Evolutionary conservation across 37 sponge, comb jelly and placozoan species (phyloP), one percentile per base, ranked within the genome.

Genomic region (Chondrilla cf. caribensis): DNA sequence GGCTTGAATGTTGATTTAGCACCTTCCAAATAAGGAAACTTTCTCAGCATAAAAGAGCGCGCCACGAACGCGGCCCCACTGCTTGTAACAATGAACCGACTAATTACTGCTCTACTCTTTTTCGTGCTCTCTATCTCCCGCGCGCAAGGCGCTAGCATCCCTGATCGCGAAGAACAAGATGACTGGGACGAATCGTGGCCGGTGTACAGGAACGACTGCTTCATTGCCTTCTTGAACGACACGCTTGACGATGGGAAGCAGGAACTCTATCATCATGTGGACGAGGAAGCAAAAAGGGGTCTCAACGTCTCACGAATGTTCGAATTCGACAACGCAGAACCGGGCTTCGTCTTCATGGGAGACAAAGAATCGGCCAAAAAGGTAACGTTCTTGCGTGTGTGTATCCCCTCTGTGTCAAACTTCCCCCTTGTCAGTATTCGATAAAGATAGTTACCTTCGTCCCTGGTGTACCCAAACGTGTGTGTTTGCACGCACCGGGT

Each of bases 161-260:
- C 78, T 89, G 75, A 93, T 93, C 70, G 83, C 92, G n/a, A 70
- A 84, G 60, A 82, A 86, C 39, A 92, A 86, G 79, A 26, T 87
- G 36, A 84, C 70, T 1, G 6, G 51, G 11, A 47, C 51, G 51
- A 47, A 47, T 15, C 64, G 0, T 73, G 76, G 76, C 76, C 76
- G 2, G 76, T 40, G 1, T 73, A 43, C 25, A 36, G 38, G 43
- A 38, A 73, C 44, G 76, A 38, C 42, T 73, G 76, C 44, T 73
- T 39, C 14, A 7, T 73, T 4, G 76, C 76, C 2, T 73, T 43
- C 25, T 6, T 73, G 25, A 6, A 39, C 0, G 76, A 73, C n/a
- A 38, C n/a, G 1, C 17, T 73, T 15, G 36, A n/a, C 21, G 76
- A 73, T 21, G 76, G 41, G 19, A 73, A 22, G 43, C 24, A 40